Percentiles rank a stretch among this genome's conserved stretches.
Evolutionary conservation across 2,797 vertebrate genomes (phyloP).

Genomic region (Botia kubotai): DNA sequence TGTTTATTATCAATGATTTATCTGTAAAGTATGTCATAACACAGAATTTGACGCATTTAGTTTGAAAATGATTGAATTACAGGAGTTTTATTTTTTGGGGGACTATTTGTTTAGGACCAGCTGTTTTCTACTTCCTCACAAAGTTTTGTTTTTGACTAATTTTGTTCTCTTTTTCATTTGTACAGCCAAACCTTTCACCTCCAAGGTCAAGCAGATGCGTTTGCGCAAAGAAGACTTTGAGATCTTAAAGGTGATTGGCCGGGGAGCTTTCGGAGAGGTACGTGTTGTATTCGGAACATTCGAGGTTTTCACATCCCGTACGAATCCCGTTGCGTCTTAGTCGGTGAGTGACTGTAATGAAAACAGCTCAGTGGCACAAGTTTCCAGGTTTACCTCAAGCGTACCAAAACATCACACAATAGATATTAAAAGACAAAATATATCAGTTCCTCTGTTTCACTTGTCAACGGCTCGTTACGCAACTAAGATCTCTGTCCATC

Average conservation of each 20-base stretch:
- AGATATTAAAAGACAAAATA: conserved; percentile 1
- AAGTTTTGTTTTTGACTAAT: too few species aligned
- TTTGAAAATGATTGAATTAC: too few species aligned
- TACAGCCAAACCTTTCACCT: conserved; percentile 94
- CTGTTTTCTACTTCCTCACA: neutral
- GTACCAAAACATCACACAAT: too few species aligned
- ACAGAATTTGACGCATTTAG: too few species aligned
- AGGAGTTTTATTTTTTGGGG: too few species aligned
- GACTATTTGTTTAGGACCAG: too few species aligned
- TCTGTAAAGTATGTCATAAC: too few species aligned
- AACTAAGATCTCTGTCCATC: conserved; percentile 8
- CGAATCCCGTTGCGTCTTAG: neutral
- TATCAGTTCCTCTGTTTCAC: conserved; percentile 22
- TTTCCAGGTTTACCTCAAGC: too few species aligned
- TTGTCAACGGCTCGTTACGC: conserved; percentile 15
- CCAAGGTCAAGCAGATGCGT: conserved; percentile 96
- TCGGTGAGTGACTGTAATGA: too few species aligned
- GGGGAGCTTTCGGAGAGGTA: conserved; percentile 99
- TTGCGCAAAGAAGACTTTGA: conserved; percentile 98
- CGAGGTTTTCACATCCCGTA: neutral
- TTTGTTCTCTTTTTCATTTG: conserved; percentile 49
- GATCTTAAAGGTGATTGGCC: conserved; percentile 97
- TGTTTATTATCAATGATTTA: too few species aligned
- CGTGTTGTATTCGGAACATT: conserved; percentile 45
- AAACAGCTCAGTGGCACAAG: too few species aligned